Evolutionary conservation across 2,888 invertebrate genomes (phyloP), one percentile per base, ranked within the genome.

Genomic region (Torymus aiolomorphi): DNA sequence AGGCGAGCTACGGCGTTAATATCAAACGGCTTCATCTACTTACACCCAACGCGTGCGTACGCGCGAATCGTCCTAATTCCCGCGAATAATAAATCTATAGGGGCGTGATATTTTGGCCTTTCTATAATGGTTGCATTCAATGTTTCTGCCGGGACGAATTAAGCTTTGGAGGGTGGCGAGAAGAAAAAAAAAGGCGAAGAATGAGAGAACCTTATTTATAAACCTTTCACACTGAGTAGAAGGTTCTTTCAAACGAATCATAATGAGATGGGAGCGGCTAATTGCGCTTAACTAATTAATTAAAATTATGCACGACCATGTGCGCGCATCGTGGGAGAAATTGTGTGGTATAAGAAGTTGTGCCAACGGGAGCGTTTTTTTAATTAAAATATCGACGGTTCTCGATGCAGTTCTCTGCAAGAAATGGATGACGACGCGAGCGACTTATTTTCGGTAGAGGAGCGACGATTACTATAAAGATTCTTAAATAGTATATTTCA

Each of bases 231-330:
- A 2, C 20, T 20, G 20, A 20, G 20, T 20, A 20, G 2, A 20
- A 20, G n/a, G 52, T 63, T n/a, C 42, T 71, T 77, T 71, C 16
- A 57, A 24, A 57, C 65, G 57, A 24, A 57, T 62, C 66, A 57
- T 52, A 77, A 77, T 71, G 63, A 54, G 2, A 20, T 13, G 49
- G 31, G 18, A 12, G 24, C 2, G 16, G 67, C 18, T 31, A 70
- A 70, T 65, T 76, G 69, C 16, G 20, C 42, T 70, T 54, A 16
- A 70, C 31, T 76, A 76, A 71, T 76, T 76, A 65, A 71, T 54
- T 42, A 12, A 75, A 75, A 54, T 62, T 42, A 51, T 51, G 12
- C 65, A 8, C 31, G 12, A 18, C 18, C 5, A 2, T 10, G 4
- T 14, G 66, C 3, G 10, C 12, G 10, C n/a, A 2, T 42, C 42